Percentiles rank a stretch among this genome's conserved stretches.
Conservation (phyloP, 1,140 invertebrate species). For the Platyura marginata region DNA sequence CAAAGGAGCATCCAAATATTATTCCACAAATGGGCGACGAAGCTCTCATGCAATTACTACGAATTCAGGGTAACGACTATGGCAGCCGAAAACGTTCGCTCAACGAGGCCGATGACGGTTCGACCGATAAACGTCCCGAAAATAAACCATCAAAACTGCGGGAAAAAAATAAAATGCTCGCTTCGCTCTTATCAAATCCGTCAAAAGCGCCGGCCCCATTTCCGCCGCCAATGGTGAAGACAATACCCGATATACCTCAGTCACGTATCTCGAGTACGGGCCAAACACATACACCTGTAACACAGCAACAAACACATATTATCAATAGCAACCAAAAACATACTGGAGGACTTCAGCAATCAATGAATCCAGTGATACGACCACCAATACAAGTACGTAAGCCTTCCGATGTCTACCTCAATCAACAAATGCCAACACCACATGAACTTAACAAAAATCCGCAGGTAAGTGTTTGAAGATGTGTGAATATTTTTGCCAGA, state of each 20-base stretch:
- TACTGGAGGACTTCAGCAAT: neutral
- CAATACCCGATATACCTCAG: conserved; percentile 34
- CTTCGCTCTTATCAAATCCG: conserved; percentile 59
- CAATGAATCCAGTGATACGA: conserved; percentile 17
- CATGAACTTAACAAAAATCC: conserved; percentile 6
- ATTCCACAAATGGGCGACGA: conserved; percentile 21
- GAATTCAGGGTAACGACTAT: conserved; percentile 33
- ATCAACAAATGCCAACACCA: conserved; percentile 13
- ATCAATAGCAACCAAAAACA: neutral
- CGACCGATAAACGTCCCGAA: conserved; percentile 30
- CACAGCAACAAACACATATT: neutral
- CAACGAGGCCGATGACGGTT: conserved; percentile 39
- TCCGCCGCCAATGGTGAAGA: conserved; percentile 34
- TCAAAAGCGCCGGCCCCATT: conserved; percentile 50
- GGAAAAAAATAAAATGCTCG: conserved; percentile 74
- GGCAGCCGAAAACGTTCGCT: conserved; percentile 45
- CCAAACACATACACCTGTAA: conserved; percentile 17
- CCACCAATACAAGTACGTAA: conserved; percentile 26
- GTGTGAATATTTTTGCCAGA: too few species aligned
- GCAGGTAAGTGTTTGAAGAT: too few species aligned
- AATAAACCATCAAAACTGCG: conserved; percentile 45
- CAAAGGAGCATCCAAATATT: conserved; percentile 6
- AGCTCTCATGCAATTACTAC: conserved; percentile 34
- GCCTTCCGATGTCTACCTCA: conserved; percentile 36
- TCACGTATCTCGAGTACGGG: conserved; percentile 25